Evolutionary conservation across 1,140 invertebrate genomes (phyloP).

Genomic region (Dryas iulia): DNA sequence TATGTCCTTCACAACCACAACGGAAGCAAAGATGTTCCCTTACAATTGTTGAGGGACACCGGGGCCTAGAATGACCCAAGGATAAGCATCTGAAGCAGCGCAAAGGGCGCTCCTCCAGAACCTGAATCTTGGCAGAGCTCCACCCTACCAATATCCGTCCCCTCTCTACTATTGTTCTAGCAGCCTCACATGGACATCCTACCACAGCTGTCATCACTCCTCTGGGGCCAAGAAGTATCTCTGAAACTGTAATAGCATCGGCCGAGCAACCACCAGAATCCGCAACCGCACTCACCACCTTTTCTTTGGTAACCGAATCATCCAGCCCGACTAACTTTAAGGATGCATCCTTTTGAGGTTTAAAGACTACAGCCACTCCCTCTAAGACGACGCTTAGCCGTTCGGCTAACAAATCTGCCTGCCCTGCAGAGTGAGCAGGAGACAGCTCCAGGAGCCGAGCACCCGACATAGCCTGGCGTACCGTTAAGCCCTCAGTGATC

Average conservation of each 20-base stretch:
- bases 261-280: neutral
- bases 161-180: conserved; percentile 4
- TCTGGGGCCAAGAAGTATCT: neutral
- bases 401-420: conserved; percentile 35
- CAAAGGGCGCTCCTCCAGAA: no score
- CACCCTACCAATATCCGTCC: conserved; percentile 31
- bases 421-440: neutral
- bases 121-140: no score
- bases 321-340: conserved; percentile 16
- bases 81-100: no score
- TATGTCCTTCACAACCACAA: no score
- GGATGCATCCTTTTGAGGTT: conserved; percentile 13
- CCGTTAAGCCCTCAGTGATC: neutral
- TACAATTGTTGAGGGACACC: no score
- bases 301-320: conserved; percentile 18
- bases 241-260: conserved; percentile 18
- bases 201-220: neutral
- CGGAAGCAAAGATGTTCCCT: no score
- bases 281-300: conserved; percentile 15
- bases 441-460: conserved; percentile 31
- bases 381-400: neutral
- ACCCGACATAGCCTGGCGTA: conserved; percentile 19
- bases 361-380: neutral
- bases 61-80: no score
- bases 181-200: conserved; percentile 17